Base-by-base conservation (phyloP, 2,113 vertebrate species). In the Calidris pygmaea region DNA sequence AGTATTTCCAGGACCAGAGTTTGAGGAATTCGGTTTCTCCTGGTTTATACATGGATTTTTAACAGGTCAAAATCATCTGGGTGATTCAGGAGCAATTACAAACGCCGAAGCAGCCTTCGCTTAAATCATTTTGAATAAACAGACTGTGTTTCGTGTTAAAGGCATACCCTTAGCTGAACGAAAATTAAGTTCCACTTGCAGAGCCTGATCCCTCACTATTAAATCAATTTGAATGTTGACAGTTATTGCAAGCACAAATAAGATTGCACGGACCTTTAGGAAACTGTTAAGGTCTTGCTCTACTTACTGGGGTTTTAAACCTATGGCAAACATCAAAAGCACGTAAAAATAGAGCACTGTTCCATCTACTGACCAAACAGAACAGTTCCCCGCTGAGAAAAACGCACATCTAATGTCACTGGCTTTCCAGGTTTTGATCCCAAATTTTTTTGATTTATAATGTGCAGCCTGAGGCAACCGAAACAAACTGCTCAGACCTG, bases 401-500 rank as follows among this genome's bases (percentile, higher is more conserved):
- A 96, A 91, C 0, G 8, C 45, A 26, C 53, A 81, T 30, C 2
- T 66, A 0, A 45, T 72, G 80, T 79, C 86, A 93, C 34, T 76
- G 66, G 66, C 70, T 91, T 89, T 75, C 50, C 77, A 95, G 53
- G 50, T 70, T 96, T 72, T 74, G 77, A 82, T 78, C 79, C 67
- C 71, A 82, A 70, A 53, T 3, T 67, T 55, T 81, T 95, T 87
- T 10, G 0, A 75, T 63, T 86, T 52, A 90, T 27, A 81, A 74
- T 26, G 45, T 58, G 21, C 58, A 97, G 82, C 71, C 72, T 52
- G 85, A 94, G 50, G 90, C 8, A 59, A 89, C 92, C 41, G 73
- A 92, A 96, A 87, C 27, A 71, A 58, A 81, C 85, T 85, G 62
- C 86, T 92, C 90, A 88, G 48, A 89, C 85, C 91, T 86, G 56